Conservation (phyloP, 2,888 invertebrate genomes). For the Lithosia quadra region DNA sequence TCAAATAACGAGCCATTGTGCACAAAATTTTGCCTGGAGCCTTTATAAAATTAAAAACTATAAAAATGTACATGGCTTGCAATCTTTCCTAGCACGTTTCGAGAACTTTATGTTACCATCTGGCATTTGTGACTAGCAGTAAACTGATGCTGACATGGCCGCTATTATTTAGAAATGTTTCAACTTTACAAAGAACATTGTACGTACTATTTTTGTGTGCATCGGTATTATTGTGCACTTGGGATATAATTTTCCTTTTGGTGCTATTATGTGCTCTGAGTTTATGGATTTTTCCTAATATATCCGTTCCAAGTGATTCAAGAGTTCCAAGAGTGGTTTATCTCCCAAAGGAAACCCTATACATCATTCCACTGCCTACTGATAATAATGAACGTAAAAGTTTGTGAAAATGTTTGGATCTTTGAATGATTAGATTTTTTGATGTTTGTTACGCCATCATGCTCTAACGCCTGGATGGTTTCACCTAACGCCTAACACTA, state of each 20-base stretch:
- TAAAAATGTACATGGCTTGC: slow-evolving; percentile 4
- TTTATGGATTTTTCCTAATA: background rate
- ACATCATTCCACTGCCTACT: no score
- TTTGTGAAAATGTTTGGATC: no score
- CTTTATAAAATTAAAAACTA: slow-evolving; percentile 1
- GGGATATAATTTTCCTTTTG: background rate
- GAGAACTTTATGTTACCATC: background rate
- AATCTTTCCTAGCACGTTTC: background rate
- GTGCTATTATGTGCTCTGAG: background rate
- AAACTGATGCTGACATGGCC: background rate
- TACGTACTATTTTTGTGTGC: background rate
- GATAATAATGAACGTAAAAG: no score
- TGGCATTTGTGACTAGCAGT: slow-evolving; percentile 4
- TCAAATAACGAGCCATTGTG: slow-evolving; percentile 1
- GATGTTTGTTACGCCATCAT: no score
- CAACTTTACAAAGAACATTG: slow-evolving; percentile 1
- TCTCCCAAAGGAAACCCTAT: no score
- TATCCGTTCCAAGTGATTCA: no score
- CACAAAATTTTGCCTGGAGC: background rate
- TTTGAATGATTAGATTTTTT: no score
- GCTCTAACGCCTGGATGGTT: no score
- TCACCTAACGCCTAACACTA: no score
- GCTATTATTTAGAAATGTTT: slow-evolving; percentile 4
- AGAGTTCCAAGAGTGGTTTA: no score
- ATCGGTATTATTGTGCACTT: background rate